Conservation (phyloP, 2,797 vertebrate species). For the Sebastes umbrosus region DNA sequence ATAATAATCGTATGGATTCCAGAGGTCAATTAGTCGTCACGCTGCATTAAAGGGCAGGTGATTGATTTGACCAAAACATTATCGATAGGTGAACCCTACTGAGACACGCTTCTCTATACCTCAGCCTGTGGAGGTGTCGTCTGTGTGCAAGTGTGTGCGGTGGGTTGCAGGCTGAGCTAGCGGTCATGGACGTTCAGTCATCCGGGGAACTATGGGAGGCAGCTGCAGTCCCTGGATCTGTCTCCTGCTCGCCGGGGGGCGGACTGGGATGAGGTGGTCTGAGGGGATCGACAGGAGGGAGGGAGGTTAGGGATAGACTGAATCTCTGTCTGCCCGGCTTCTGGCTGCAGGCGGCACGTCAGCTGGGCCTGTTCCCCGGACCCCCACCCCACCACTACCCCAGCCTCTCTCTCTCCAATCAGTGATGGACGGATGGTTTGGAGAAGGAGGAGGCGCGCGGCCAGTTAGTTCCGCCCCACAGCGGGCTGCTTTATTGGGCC, state of each 20-base stretch:
- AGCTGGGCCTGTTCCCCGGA: conserved; percentile 77
- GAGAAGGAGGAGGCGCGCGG: conserved; percentile 51
- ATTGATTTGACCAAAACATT: conserved; percentile 67
- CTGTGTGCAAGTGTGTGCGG: neutral
- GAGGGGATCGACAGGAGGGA: conserved; percentile 30
- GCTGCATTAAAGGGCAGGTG: conserved; percentile 56
- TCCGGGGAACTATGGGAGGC: conserved; percentile 65
- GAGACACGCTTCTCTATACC: neutral
- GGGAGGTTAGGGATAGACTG: conserved; percentile 18
- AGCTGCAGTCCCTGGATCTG: conserved; percentile 69
- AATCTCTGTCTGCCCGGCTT: conserved; percentile 47
- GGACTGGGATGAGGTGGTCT: conserved; percentile 22
- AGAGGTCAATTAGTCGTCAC: conserved; percentile 55
- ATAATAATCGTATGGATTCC: conserved; percentile 59
- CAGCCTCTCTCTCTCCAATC: conserved; percentile 45
- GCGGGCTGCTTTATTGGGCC: conserved; percentile 74
- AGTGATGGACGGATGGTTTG: conserved; percentile 59
- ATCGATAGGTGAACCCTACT: conserved; percentile 61
- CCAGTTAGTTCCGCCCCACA: conserved; percentile 73
- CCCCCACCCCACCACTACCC: conserved; percentile 5
- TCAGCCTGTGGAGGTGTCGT: neutral
- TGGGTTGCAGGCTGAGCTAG: conserved; percentile 37
- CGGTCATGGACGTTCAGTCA: conserved; percentile 69
- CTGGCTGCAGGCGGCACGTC: conserved; percentile 70
- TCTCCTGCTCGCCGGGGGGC: conserved; percentile 40